Conservation (phyloP, 1,140 invertebrate genomes). For the Popillia japonica region DNA sequence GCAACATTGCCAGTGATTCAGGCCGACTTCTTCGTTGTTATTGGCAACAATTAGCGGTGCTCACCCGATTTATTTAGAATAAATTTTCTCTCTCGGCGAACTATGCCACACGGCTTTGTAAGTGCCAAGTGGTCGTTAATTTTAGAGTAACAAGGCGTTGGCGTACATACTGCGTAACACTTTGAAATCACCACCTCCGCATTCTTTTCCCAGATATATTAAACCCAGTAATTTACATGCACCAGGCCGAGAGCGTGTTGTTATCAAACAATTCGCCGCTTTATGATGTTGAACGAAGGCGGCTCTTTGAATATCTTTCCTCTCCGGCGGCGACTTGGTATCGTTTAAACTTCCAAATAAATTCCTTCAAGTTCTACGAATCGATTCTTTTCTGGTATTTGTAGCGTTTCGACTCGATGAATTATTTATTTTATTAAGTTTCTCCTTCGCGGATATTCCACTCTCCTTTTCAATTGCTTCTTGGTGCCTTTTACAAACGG, state of each 20-base stretch:
- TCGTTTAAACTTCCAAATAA: not conserved
- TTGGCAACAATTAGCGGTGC: slow-evolving; percentile 19
- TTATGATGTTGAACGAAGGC: no score
- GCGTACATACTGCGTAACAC: not conserved
- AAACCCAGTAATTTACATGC: not conserved
- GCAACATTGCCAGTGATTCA: not conserved
- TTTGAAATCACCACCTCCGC: not conserved
- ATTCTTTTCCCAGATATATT: not conserved
- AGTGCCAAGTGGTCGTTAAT: not conserved
- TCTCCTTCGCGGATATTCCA: not conserved
- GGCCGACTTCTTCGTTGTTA: slow-evolving; percentile 4
- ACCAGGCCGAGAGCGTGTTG: not conserved
- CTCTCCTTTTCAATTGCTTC: not conserved
- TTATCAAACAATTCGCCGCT: no score
- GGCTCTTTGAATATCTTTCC: no score
- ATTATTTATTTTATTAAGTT: slow-evolving; percentile 16
- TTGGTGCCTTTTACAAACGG: not conserved
- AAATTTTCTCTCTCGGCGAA: slow-evolving; percentile 13
- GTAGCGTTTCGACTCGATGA: not conserved
- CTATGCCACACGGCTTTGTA: slow-evolving; percentile 6
- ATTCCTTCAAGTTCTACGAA: not conserved
- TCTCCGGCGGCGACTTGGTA: no score
- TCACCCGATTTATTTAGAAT: slow-evolving; percentile 21
- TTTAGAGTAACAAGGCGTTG: not conserved
- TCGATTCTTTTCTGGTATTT: not conserved